phyloP scores from a whole-genome alignment of 2,113 vertebrate species.

The Falco punctatus region DNA sequence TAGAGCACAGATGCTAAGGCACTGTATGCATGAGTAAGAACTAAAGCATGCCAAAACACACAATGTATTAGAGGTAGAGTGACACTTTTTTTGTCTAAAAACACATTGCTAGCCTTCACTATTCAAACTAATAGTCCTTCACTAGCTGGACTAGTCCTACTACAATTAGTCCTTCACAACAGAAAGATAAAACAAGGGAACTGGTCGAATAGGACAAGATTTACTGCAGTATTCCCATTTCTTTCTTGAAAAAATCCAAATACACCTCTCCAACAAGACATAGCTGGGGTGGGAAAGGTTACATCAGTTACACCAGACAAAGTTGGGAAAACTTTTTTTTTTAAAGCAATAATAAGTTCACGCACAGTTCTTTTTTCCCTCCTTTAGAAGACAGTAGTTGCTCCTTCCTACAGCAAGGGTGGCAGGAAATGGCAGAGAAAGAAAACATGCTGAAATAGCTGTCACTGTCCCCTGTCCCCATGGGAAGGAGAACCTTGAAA shows the following conservation, averaged over 20 bases:
- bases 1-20: conserved; percentile 10
- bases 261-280: neutral
- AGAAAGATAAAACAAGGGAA: neutral
- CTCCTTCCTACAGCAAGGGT: neutral
- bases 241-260: neutral
- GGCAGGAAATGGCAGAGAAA: neutral
- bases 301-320: neutral
- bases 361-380: neutral
- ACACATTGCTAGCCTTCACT: neutral
- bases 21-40: neutral
- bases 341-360: neutral
- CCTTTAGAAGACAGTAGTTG: neutral
- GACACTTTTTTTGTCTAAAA: neutral
- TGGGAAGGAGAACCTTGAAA: neutral
- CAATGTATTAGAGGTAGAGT: conserved; percentile 2
- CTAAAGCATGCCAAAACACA: neutral
- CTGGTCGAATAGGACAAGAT: neutral
- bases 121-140: neutral
- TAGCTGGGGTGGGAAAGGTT: neutral
- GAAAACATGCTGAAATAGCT: neutral
- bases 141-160: neutral
- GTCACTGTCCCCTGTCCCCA: neutral
- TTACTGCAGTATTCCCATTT: neutral
- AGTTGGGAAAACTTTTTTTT: neutral
- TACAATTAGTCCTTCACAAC: neutral